phyloP scores from a whole-genome alignment of 2,888 invertebrate genomes.

The Oscheius myriophilus region DNA sequence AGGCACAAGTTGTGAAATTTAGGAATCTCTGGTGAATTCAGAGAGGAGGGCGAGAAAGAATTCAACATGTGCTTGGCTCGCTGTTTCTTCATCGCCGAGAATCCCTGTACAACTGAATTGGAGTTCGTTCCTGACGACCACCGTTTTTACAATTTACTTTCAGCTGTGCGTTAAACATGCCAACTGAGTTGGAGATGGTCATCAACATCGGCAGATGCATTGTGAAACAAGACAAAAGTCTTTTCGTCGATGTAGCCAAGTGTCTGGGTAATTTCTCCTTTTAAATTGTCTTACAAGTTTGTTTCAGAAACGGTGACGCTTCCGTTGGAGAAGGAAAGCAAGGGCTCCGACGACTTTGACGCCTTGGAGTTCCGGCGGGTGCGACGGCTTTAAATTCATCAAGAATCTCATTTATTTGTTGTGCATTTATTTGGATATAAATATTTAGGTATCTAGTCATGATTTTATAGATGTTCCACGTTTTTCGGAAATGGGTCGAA shows the following conservation, averaged over 20 bases:
- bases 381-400: too few species aligned
- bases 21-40: neutral
- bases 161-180: slow-evolving; percentile 19
- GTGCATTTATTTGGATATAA: too few species aligned
- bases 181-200: slow-evolving; percentile 7
- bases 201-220: slow-evolving; percentile 4
- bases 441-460: too few species aligned
- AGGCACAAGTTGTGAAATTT: too few species aligned
- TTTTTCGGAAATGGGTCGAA: too few species aligned
- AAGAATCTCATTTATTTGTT: too few species aligned
- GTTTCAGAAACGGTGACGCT: too few species aligned
- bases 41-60: neutral
- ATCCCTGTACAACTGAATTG: slow-evolving; percentile 2
- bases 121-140: neutral
- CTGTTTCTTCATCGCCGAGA: slow-evolving; percentile 11
- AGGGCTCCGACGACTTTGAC: too few species aligned
- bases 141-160: neutral
- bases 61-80: slow-evolving; percentile 1
- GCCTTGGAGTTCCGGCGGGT: too few species aligned
- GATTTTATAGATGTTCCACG: too few species aligned
- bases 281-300: too few species aligned
- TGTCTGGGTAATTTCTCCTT: neutral
- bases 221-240: neutral
- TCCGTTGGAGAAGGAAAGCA: too few species aligned
- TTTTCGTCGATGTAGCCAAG: neutral